Evolutionary conservation across 2,888 invertebrate species (phyloP).

Genomic region (Habroteleia sp.): DNA sequence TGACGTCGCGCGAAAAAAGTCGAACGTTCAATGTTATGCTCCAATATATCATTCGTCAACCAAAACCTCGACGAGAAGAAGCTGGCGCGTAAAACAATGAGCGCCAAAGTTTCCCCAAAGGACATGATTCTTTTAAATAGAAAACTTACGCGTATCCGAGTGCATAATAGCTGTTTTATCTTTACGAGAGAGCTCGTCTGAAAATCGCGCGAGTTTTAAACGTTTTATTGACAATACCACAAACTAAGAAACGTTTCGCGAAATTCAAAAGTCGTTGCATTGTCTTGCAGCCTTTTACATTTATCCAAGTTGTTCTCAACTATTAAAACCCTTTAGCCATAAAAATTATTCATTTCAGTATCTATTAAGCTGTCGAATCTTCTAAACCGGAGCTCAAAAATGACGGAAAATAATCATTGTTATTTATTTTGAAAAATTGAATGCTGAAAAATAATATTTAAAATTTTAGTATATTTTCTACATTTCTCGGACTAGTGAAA

Average conservation of each 20-base stretch:
- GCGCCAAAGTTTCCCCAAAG: constrained; percentile 14
- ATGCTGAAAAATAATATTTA: no score
- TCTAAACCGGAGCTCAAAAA: no score
- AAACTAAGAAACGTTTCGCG: constrained; percentile 22
- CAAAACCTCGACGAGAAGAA: no score
- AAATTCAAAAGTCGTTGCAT: constrained; percentile 1
- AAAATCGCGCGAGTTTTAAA: constrained; percentile 18
- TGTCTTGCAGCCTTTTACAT: not conserved
- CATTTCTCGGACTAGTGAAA: no score
- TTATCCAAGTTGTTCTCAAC: constrained; percentile 6
- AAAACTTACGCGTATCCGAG: constrained; percentile 21
- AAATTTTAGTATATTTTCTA: no score
- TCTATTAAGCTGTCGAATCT: no score
- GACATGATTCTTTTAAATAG: constrained; percentile 14
- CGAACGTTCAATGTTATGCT: not conserved
- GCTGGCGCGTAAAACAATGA: constrained; percentile 16
- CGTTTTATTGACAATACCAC: constrained; percentile 24
- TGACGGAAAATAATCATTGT: no score
- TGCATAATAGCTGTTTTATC: constrained; percentile 27
- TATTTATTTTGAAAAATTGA: no score
- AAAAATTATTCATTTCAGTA: not conserved
- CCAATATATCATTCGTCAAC: not conserved
- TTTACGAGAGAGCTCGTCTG: constrained; percentile 9
- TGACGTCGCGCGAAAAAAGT: no score
- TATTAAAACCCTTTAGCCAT: not conserved